Conservation (phyloP, 2,113 vertebrate genomes). For the Sphaerodactylus townsendi region DNA sequence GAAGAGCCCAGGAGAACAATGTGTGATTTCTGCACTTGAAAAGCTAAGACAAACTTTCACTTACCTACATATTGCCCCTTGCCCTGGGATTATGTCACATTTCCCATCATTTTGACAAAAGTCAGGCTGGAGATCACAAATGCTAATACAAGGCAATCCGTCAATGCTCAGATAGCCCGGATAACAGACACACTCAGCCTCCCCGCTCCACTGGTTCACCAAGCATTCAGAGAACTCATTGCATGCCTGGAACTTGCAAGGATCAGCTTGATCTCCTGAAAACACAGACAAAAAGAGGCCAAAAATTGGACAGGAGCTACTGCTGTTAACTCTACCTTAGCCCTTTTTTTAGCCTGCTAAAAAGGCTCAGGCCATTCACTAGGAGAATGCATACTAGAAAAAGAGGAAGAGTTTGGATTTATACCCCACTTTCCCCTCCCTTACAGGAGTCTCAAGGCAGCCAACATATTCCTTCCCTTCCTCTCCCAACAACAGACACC, state of each 20-base stretch:
- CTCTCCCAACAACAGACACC: too few relatives aligned
- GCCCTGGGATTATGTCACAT: conserved; percentile 89
- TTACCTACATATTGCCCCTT: conserved; percentile 95
- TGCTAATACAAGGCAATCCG: conserved; percentile 88
- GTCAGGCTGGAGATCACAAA: conserved; percentile 86
- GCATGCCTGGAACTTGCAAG: conserved; percentile 96
- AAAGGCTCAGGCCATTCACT: neutral
- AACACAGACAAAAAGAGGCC: conserved; percentile 18
- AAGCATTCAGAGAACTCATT: conserved; percentile 90
- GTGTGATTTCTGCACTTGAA: neutral
- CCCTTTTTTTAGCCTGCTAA: neutral
- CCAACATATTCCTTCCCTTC: too few relatives aligned
- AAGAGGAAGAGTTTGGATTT: too few relatives aligned
- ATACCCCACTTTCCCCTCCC: too few relatives aligned
- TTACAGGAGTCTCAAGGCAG: too few relatives aligned
- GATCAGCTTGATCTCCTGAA: conserved; percentile 89
- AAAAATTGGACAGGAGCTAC: neutral
- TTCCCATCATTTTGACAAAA: conserved; percentile 96
- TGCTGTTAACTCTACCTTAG: neutral
- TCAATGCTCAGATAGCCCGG: conserved; percentile 90
- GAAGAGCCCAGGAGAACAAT: neutral
- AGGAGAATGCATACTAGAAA: too few relatives aligned
- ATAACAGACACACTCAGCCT: conserved; percentile 90
- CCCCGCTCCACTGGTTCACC: conserved; percentile 87
- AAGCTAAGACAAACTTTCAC: neutral